Percentiles rank a stretch among this genome's conserved stretches.
phyloP scores from a whole-genome alignment of 2,888 invertebrate species.

The Cremastobaeus sp. region DNA sequence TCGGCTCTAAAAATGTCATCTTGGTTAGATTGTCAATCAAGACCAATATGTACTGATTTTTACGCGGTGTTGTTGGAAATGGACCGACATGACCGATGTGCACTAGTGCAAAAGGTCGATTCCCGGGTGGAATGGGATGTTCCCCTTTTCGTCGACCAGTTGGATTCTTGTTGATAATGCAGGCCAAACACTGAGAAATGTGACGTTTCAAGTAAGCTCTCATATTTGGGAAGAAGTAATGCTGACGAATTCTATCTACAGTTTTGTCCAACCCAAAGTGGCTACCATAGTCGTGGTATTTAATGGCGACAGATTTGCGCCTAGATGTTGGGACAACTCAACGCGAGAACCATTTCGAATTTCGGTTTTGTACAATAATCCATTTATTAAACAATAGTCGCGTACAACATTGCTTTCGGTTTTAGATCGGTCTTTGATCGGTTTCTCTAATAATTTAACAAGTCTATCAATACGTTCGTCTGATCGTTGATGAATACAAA shows the following conservation, averaged over 20 bases:
- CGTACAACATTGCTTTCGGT: not conserved
- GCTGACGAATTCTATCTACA: conserved; percentile 23
- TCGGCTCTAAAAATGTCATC: not conserved
- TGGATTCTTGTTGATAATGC: not conserved
- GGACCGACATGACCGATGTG: too few relatives aligned
- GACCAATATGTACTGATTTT: too few relatives aligned
- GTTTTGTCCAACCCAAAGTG: conserved; percentile 30
- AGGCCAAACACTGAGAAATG: conserved; percentile 18
- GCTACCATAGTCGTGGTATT: conserved; percentile 5
- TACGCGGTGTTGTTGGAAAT: too few relatives aligned
- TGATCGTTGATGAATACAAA: conserved; percentile 20
- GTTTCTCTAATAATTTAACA: conserved; percentile 18
- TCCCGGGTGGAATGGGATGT: conserved; percentile 1
- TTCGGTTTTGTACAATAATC: not conserved
- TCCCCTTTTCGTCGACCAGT: not conserved
- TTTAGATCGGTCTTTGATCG: conserved; percentile 8
- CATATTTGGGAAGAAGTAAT: conserved; percentile 56
- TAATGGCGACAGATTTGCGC: not conserved
- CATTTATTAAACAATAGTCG: not conserved
- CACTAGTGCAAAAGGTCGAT: conserved; percentile 2
- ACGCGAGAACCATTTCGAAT: not conserved
- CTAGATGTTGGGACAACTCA: not conserved
- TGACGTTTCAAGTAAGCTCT: conserved; percentile 52
- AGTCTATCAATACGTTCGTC: conserved; percentile 4
- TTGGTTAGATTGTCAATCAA: conserved; percentile 1